Evolutionary conservation across 2,113 vertebrate genomes (phyloP), one percentile per base, ranked within the genome.

Genomic region (Cheilinus undulatus): DNA sequence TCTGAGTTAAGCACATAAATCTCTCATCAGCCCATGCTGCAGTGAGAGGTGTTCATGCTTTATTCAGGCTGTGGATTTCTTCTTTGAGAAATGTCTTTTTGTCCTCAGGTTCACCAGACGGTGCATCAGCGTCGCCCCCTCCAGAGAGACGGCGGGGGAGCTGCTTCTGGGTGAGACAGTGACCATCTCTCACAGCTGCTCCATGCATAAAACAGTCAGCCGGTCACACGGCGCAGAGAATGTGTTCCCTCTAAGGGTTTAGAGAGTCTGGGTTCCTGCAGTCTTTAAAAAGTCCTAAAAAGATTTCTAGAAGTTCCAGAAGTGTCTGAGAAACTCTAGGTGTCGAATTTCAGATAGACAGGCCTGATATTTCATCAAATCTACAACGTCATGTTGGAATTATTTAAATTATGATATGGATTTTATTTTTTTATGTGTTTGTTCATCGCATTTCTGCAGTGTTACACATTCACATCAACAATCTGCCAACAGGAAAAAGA

Each of bases 81-180:
- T 53, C 24, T 56, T 10, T 63, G 27, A 76, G 8, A 67, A 48
- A 70, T 5, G 1, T 67, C 23, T 69, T 43, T 78, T 34, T 63
- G 36, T 69, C 22, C 48, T 68, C 84, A 99, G 98, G 90, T 97
- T 98, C 72, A 99, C 97, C 86, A 90, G 97, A 74, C 95, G 95
- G 83, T 99, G 98, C 71, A 82, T 97, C 84, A 99, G 95, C 0
- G 97, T 99, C 20, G 98, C 97, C 53, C 98, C 98, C 66, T 97
- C 97, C 75, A 95, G 97, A 92, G 98, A 99, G 91, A 99, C 96
- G 15, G 87, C 95, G 68, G 98, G 98, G 59, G 98, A 99, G 83
- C 88, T 99, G 49, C 90, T 99, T 67, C 76, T 99, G 66, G 98
- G 98, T 98, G 89, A 95, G 85, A 77, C 22, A 19, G 62, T 19